phyloP scores from a whole-genome alignment of 2,888 invertebrate species.

The Synanthedon myopaeformis region DNA sequence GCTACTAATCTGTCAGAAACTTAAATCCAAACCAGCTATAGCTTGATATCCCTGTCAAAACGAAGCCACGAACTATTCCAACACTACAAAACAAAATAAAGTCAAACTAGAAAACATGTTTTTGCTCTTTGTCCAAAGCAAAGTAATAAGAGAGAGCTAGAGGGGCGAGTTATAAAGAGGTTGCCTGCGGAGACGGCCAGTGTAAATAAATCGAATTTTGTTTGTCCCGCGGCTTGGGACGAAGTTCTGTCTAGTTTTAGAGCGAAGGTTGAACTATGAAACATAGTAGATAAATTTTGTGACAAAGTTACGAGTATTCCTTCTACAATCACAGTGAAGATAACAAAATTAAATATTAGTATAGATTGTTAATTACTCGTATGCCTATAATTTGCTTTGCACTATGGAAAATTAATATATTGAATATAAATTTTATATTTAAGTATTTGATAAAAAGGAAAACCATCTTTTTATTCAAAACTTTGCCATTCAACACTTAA shows the following conservation, averaged over 20 bases:
- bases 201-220: constrained; percentile 32
- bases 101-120: constrained; percentile 15
- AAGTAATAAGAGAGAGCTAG: constrained; percentile 16
- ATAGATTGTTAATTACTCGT: too few relatives aligned
- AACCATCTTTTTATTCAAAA: too few relatives aligned
- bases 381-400: too few relatives aligned
- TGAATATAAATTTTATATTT: too few relatives aligned
- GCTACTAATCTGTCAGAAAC: too few relatives aligned
- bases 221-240: constrained; percentile 14
- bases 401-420: too few relatives aligned
- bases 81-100: not conserved
- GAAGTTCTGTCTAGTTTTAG: constrained; percentile 6
- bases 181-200: constrained; percentile 6
- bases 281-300: constrained; percentile 14
- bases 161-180: constrained; percentile 10
- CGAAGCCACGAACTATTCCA: not conserved
- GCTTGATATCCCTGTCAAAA: not conserved
- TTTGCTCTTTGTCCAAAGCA: constrained; percentile 10
- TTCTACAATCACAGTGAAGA: too few relatives aligned
- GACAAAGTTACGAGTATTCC: not conserved
- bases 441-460: too few relatives aligned
- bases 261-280: constrained; percentile 18
- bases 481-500: too few relatives aligned
- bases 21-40: too few relatives aligned
- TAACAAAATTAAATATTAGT: too few relatives aligned